A percentile compares a stretch with the other conserved stretches of the same genome.
Conservation (phyloP, 2,888 invertebrate species). For the Eupithecia exiguata region DNA sequence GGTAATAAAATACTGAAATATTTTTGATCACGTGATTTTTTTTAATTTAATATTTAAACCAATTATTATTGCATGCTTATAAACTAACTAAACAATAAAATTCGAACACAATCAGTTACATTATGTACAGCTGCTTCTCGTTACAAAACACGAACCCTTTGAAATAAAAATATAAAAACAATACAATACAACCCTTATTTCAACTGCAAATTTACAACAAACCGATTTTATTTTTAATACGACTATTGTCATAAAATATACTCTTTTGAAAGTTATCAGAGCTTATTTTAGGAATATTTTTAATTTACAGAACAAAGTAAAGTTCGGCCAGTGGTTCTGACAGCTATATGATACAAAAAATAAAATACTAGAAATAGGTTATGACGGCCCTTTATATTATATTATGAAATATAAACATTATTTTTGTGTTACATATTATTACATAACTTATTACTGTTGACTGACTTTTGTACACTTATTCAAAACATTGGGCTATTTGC, state of each 20-base stretch:
- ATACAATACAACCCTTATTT: constrained; percentile 25
- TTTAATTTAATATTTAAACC: background rate
- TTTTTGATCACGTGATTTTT: background rate
- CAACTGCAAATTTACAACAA: constrained; percentile 1
- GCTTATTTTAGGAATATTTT: background rate
- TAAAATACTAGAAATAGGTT: background rate
- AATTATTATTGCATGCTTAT: constrained; percentile 10
- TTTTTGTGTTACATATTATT: background rate
- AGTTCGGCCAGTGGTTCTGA: background rate
- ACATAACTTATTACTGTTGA: background rate
- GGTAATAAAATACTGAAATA: background rate
- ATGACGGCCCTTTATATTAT: background rate
- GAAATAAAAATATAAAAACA: constrained; percentile 19
- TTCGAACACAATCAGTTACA: constrained; percentile 55
- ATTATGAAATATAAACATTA: background rate
- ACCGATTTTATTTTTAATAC: background rate
- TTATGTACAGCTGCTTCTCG: constrained; percentile 49
- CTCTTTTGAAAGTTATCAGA: background rate
- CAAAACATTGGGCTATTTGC: background rate
- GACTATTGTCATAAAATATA: background rate
- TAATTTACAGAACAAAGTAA: background rate
- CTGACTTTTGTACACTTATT: background rate
- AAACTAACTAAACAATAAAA: constrained; percentile 47
- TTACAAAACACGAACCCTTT: constrained; percentile 28
- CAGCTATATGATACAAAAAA: background rate